Evolutionary conservation across 2,797 vertebrate species (phyloP).

Genomic region (Neolamprologus multifasciatus): DNA sequence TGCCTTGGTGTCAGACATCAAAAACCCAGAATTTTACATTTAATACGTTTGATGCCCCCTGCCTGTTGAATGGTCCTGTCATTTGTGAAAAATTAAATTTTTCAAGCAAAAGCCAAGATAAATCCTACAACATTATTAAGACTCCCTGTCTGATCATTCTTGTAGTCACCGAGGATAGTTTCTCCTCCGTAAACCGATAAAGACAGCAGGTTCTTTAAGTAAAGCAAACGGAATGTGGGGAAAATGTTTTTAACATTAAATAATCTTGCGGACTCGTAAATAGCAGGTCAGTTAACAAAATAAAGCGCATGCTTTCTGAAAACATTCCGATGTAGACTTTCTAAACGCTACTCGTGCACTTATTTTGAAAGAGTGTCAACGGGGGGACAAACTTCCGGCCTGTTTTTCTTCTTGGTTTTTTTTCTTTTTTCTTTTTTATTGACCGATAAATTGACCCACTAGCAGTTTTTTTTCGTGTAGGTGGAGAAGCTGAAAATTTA

Average conservation of each 20-base stretch:
- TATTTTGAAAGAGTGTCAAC: conserved; percentile 16
- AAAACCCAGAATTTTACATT: not conserved
- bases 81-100: not conserved
- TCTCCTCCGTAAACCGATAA: fast-evolving
- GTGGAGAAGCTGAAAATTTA: fast-evolving
- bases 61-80: not conserved
- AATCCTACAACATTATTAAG: not conserved
- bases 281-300: not conserved
- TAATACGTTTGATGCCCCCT: not conserved
- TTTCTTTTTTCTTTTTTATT: fast-evolving
- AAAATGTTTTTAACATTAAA: not conserved
- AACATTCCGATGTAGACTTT: not conserved
- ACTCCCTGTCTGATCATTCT: fast-evolving
- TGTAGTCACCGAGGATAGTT: fast-evolving
- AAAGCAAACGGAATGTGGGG: not conserved
- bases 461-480: fast-evolving
- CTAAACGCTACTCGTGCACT: not conserved
- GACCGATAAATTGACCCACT: fast-evolving
- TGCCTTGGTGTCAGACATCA: not conserved
- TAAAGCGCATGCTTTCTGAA: not conserved
- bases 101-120: not conserved
- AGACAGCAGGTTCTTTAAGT: fast-evolving
- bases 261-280: not conserved
- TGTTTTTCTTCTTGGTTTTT: fast-evolving
- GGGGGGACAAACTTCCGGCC: not conserved